Evolutionary conservation across 37 sponge, comb jelly and placozoan species (phyloP), one percentile per base, ranked within the genome.

Genomic region (Eunapius fragilis): DNA sequence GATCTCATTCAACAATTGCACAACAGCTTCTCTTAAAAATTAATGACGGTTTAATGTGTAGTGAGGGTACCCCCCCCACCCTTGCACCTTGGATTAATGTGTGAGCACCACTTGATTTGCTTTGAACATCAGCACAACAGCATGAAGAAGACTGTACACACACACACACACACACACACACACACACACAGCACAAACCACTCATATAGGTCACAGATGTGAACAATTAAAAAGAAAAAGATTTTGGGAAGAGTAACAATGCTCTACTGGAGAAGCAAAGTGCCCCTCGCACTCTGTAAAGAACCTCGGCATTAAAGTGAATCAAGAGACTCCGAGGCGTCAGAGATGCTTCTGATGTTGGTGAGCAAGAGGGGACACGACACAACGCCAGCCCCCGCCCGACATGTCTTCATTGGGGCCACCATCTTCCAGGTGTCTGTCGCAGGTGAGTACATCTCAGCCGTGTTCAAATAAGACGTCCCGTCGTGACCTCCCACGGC

Each of bases 321-420:
- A 17, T 80, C 83, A 36, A 88, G 83, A 30, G 88, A 88, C 71
- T 88, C 88, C 32, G 83, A 49, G 37, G 38, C 32, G 27, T 28
- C 69, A 33, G 80, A 32, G 26, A 22, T 37, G 87, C 27, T 75
- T 0, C 38, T 85, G 68, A 31, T 31, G 36, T 37, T 68, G 19
- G 30, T 75, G 34, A 80, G 70, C 0, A 80, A 50, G 33, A 80
- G 69, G 19, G 87, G 90, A 49, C 89, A 92, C 31, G 89, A 69
- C 0, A 92, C 94, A 27, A 98, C 95, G 19, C 98, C 98, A 27
- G 94, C 98, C 0, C 98, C 98, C 74, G 97, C 98, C 70, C 98
- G 77, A 22, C 92, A 87, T 31, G 92, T 92, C 80, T 87, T 91
- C 93, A 98, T 92, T 17, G 87, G 47, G 4, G 93, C 86, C 9